Evolutionary conservation across 2,888 invertebrate species (phyloP).

Genomic region (Aleiodes testaceus): DNA sequence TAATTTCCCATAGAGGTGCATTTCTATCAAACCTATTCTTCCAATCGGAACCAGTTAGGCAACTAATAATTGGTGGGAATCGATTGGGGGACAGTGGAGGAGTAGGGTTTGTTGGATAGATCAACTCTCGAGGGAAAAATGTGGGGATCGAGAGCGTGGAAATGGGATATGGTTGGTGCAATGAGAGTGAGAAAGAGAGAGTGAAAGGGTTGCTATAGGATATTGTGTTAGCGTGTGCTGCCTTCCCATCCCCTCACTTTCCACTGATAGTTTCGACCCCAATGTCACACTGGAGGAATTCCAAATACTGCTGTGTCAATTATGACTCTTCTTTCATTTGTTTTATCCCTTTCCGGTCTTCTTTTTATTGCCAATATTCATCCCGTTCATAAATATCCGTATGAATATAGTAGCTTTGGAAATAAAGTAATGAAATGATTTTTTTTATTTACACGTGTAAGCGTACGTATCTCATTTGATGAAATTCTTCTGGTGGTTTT

Average conservation of each 20-base stretch:
- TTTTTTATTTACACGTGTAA: slow-evolving; percentile 18
- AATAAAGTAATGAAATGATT: not conserved
- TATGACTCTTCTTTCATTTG: slow-evolving; percentile 10
- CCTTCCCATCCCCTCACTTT: slow-evolving; percentile 20
- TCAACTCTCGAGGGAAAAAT: slow-evolving; percentile 40
- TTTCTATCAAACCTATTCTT: slow-evolving; percentile 67
- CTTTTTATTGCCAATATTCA: slow-evolving; percentile 8
- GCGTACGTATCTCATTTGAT: slow-evolving; percentile 23
- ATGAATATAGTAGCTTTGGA: not conserved
- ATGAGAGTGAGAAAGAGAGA: slow-evolving; percentile 37
- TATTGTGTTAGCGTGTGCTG: slow-evolving; percentile 52
- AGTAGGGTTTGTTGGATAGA: slow-evolving; percentile 31
- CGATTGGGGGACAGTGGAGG: slow-evolving; percentile 55
- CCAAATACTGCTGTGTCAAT: slow-evolving; percentile 20
- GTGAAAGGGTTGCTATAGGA: slow-evolving; percentile 42
- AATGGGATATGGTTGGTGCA: slow-evolving; percentile 34
- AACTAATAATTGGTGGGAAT: slow-evolving; percentile 69
- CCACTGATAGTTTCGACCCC: slow-evolving; percentile 15
- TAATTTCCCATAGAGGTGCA: slow-evolving; percentile 63
- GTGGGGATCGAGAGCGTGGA: slow-evolving; percentile 32
- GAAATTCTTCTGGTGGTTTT: slow-evolving; percentile 18
- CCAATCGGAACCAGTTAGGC: slow-evolving; percentile 65
- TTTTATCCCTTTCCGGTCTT: not conserved
- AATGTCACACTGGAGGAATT: slow-evolving; percentile 33
- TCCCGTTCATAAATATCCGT: slow-evolving; percentile 8